Percentiles rank a stretch among this genome's conserved stretches.
Conservation (phyloP, 2,888 invertebrate genomes). For the Pogonocherus hispidulus region DNA sequence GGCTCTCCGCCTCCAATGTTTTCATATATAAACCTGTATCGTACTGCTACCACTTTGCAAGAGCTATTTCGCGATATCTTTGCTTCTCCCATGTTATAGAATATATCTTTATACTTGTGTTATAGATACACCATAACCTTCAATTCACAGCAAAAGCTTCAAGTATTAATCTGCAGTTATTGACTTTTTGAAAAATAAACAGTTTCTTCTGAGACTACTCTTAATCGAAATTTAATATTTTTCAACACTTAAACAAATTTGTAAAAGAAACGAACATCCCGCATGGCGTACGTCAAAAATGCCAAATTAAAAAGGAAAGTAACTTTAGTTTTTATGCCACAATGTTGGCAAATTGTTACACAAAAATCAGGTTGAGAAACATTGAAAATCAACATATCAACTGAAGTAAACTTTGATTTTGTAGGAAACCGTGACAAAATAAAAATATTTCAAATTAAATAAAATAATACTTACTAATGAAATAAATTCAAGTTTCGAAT, state of each 20-base stretch:
- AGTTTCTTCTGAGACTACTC: background rate
- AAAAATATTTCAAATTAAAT: constrained; percentile 12
- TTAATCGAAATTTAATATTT: constrained; percentile 13
- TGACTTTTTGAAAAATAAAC: background rate
- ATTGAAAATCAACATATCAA: background rate
- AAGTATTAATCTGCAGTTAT: background rate
- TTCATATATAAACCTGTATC: constrained; percentile 64
- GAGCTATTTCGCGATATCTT: constrained; percentile 53
- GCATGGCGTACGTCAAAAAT: constrained; percentile 59
- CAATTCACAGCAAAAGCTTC: background rate
- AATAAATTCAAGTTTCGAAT: constrained; percentile 80
- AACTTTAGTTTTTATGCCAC: constrained; percentile 35
- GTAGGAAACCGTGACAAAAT: no score
- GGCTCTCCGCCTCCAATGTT: constrained; percentile 58
- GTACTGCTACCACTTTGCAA: constrained; percentile 63
- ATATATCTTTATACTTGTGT: no score
- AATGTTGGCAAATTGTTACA: constrained; percentile 16
- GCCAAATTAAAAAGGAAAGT: constrained; percentile 48
- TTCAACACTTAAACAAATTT: constrained; percentile 39
- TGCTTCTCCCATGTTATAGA: constrained; percentile 65
- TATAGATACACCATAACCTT: constrained; percentile 50
- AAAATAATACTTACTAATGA: constrained; percentile 73
- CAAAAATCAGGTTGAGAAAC: constrained; percentile 9
- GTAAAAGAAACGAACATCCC: constrained; percentile 54
- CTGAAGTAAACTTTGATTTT: background rate